Evolutionary conservation across 2,888 invertebrate genomes (phyloP).

Genomic region (Perizoma flavofasciatum): DNA sequence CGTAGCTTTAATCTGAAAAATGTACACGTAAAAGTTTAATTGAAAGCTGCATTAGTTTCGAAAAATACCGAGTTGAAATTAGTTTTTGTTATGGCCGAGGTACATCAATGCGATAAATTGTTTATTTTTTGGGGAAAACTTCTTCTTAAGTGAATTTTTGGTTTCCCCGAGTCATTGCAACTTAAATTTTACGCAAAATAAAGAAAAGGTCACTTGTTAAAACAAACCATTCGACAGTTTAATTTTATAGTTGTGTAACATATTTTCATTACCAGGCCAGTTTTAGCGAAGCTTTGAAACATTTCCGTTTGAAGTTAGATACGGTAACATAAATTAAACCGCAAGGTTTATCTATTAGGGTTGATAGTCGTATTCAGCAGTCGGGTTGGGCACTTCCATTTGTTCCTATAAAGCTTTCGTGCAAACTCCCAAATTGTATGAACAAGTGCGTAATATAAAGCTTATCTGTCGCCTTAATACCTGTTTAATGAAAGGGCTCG

Average conservation of each 20-base stretch:
- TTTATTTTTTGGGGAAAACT: background rate
- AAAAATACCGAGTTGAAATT: conserved; percentile 43
- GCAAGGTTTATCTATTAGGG: conserved; percentile 63
- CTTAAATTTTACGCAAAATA: background rate
- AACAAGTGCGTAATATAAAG: conserved; percentile 74
- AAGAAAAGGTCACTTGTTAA: conserved; percentile 13
- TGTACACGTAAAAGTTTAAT: conserved; percentile 48
- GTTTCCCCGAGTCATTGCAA: background rate
- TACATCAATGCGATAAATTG: background rate
- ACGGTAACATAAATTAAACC: conserved; percentile 63
- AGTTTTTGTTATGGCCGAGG: conserved; percentile 33
- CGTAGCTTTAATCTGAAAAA: conserved; percentile 57
- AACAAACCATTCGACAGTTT: conserved; percentile 29
- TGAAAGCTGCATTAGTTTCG: conserved; percentile 44
- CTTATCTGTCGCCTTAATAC: conserved; percentile 81
- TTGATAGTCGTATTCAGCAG: conserved; percentile 60
- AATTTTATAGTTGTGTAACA: conserved; percentile 33
- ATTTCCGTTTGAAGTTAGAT: conserved; percentile 51
- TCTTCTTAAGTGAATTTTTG: too few species aligned
- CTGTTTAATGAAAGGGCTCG: conserved; percentile 82
- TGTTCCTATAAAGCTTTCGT: conserved; percentile 67
- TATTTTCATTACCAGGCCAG: conserved; percentile 38
- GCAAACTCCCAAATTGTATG: conserved; percentile 71
- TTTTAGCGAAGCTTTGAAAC: conserved; percentile 40
- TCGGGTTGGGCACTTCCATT: conserved; percentile 67